Evolutionary conservation across 1,140 invertebrate species (phyloP), one percentile per base, ranked within the genome.

Genomic region (Andricus grossulariae): DNA sequence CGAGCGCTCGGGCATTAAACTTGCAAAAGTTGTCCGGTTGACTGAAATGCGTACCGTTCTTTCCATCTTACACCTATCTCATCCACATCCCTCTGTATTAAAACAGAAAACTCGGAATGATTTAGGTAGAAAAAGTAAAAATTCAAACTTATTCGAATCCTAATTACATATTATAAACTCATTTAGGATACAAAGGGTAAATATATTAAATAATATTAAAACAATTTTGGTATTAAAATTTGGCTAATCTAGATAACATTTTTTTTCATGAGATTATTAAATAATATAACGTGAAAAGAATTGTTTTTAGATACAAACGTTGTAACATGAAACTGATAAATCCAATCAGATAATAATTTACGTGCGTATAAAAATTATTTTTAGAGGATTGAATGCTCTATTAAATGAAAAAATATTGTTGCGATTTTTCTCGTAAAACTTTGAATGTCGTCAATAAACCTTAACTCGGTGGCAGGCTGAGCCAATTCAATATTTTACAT

Each of bases 11-110:
- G 84, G 87, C 87, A 90, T 90, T 90, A 90, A 90, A 90, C 84
- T 90, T 90, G 85, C 86, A 87, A 89, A 90, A 90, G 88, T 90
- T 90, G 85, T 77, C 83, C 80, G 85, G 87, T 88, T 89, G 88
- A 89, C 87, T 88, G 88, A 90, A 90, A 90, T 89, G 86, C 86
- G 86, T 88, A 88, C 83, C 83, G 82, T 83, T 83, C 79, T 77
- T 45, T 66, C 15, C 60, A 16, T 66, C 60, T 32, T 12, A 66
- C 45, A 45, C 45, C 21, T 21, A 39, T 66, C 32, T 66, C 32
- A 45, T 39, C 32, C 60, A n/a, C 25, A 39, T 10, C 8, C 15
- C 32, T 21, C 0, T 57, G 19, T 66, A 66, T 66, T 45, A 45
- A 45, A 66, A 16, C 60, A 39, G 32, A 66, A 66, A 66, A 66